A percentile compares a stretch with the other conserved stretches of the same genome.
These are phyloP conservation scores for Hemicentrotus pulcherrimus DNA, from an alignment of 35 echinoderm and acorn worm species.

Conservation along the genomic window DNA sequence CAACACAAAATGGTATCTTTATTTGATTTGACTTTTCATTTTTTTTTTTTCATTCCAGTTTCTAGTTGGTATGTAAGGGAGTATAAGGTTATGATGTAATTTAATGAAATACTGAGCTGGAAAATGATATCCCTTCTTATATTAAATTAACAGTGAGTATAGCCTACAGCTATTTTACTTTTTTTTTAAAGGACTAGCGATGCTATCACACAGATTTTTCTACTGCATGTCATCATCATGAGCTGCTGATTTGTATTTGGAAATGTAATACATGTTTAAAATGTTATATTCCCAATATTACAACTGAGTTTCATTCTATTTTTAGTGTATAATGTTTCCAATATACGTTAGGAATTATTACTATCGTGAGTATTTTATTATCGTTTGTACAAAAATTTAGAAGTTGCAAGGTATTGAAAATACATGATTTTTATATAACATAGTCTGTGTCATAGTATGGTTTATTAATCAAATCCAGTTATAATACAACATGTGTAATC, in stretches of 20 bases:
- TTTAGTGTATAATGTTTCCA: background rate
- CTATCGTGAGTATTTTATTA: background rate
- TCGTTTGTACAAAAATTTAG: background rate
- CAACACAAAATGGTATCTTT: no score
- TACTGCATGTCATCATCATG: background rate
- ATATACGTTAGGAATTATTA: background rate
- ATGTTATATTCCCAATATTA: background rate
- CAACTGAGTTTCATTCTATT: background rate
- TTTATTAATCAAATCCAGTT: background rate
- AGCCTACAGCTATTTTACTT: background rate
- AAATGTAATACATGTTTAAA: background rate
- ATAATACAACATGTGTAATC: background rate
- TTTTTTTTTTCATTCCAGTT: no score
- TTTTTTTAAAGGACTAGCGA: background rate
- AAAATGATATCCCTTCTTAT: background rate
- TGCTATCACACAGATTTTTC: background rate
- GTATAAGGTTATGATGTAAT: background rate
- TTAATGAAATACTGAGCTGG: background rate
- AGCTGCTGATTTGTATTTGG: background rate
- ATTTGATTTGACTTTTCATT: no score
- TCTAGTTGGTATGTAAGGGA: background rate
- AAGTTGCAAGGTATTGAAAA: background rate
- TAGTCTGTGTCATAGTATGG: background rate
- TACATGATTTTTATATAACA: conserved; percentile 15
- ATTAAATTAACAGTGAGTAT: background rate